Evolutionary conservation across 2,888 invertebrate species (phyloP), one percentile per base, ranked within the genome.

Genomic region (Microctonus aethiopoides): DNA sequence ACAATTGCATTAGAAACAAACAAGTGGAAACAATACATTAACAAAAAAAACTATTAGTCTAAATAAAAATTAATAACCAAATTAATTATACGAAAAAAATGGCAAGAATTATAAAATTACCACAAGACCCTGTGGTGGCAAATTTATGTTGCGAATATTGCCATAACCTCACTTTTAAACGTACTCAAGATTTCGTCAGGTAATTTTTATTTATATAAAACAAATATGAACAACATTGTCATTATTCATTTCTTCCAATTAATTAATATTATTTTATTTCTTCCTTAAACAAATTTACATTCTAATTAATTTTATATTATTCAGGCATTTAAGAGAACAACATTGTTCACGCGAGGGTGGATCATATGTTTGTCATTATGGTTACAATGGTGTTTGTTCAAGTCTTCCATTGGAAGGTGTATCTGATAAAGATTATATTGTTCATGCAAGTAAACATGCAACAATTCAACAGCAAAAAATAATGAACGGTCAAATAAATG

Each of bases 351-450:
- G 91, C 79, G 95, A 96, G 87, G 95, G 96, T 67, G 95, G 95
- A 32, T 94, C 95, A 20, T 93, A 91, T 83, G 92, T 95, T 13
- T 96, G 96, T 84, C 93, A 93, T 80, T 97, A 96, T 89, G 96
- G 95, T 52, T 92, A 92, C 82, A 95, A 96, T 87, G 92, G 92
- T 67, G 94, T 96, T 57, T 97, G 96, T 85, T 92, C 92, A 62
- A 94, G 94, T 68, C 87, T 96, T 75, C 96, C 96, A n/a, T 89
- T 95, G 81, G 96, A 96, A 84, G 96, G 96, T 77, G 94, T 96
- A 71, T 93, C 93, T 74, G 95, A 95, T 87, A 91, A 92, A 70
- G 96, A 97, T 82, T 97, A 96, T 85, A 92, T 95, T 87, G 92
- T 93, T 77, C 96, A 97, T 85, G 93, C 96, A 64, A 89, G 91